Conservation (phyloP, 30 jellyfish, hydroid and myxozoan species). For the Clytia hemisphaerica region DNA sequence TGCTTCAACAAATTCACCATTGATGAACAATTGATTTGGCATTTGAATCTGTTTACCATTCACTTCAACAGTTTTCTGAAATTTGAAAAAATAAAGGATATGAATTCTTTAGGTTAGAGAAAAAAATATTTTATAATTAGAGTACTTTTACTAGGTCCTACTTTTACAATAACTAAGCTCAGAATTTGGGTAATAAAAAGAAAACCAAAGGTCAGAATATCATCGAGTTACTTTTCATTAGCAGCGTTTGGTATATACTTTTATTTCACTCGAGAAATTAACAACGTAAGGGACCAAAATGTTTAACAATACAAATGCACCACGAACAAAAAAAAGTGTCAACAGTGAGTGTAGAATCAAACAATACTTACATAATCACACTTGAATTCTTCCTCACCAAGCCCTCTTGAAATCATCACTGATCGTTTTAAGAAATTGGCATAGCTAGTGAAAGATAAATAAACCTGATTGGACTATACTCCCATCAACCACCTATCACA, state of each 20-base stretch:
- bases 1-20: slow-evolving; percentile 91
- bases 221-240: too few species aligned
- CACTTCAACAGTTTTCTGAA: slow-evolving; percentile 65
- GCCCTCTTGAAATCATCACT: slow-evolving; percentile 69
- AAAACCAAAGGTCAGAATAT: too few species aligned
- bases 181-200: too few species aligned
- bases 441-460: slow-evolving; percentile 26
- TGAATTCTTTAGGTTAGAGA: background rate
- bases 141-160: background rate
- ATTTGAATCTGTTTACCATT: slow-evolving; percentile 72
- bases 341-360: too few species aligned
- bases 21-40: slow-evolving; percentile 91
- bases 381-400: slow-evolving; percentile 65
- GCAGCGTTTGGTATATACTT: too few species aligned
- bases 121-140: too few species aligned
- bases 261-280: too few species aligned
- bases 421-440: slow-evolving; percentile 49
- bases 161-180: background rate
- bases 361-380: slow-evolving; percentile 67
- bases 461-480: background rate
- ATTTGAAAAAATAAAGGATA: background rate
- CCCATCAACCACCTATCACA: too few species aligned
- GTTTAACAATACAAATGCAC: too few species aligned
- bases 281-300: too few species aligned
- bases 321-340: too few species aligned